Conservation (phyloP, 2,888 invertebrate genomes). For the Lamellibrachia satsuma region DNA sequence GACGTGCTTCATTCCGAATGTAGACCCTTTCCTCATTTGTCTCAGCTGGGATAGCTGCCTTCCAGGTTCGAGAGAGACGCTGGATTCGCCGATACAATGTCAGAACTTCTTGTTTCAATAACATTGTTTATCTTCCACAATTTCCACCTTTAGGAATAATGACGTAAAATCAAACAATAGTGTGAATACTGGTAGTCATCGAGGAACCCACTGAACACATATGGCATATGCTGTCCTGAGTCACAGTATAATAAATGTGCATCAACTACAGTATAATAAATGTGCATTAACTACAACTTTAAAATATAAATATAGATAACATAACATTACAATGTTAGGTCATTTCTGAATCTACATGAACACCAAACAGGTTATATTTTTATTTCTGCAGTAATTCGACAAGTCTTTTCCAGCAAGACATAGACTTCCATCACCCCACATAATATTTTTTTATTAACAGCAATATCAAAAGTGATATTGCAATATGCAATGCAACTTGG, state of each 20-base stretch:
- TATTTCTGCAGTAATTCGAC: no score
- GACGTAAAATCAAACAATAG: background rate
- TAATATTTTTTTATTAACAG: background rate
- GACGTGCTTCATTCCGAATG: background rate
- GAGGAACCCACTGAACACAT: background rate
- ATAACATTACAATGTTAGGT: no score
- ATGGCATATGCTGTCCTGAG: background rate
- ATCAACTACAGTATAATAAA: no score
- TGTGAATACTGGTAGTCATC: background rate
- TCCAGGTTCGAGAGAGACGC: background rate
- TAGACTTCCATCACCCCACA: background rate
- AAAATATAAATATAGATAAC: no score
- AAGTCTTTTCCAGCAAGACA: background rate
- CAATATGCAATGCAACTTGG: background rate
- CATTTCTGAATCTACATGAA: no score
- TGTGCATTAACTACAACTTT: no score
- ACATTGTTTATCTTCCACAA: background rate
- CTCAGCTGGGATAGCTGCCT: background rate
- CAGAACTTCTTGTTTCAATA: background rate
- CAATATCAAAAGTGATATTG: background rate
- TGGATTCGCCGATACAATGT: constrained; percentile 4
- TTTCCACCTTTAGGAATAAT: constrained; percentile 12
- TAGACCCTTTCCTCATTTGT: background rate
- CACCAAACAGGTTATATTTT: no score
- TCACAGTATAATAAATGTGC: no score